Base-by-base conservation (phyloP, 2,888 invertebrate genomes). In the Hirtodrosophila confusa region DNA sequence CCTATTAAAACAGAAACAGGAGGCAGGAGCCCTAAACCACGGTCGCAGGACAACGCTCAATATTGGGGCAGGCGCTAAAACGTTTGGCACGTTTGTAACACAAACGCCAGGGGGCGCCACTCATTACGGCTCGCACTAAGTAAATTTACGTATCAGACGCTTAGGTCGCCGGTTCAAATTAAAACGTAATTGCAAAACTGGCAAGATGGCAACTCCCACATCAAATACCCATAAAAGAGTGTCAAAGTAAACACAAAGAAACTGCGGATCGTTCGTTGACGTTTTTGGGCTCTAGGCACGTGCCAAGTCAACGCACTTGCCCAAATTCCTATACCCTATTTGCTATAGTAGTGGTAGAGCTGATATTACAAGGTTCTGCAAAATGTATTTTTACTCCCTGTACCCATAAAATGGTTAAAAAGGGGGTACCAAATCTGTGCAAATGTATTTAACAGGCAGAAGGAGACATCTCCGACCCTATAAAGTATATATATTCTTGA, bases 11-110 rank as follows among this genome's bases (percentile, higher is more conserved):
- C 61, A 51, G 29, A 67, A 44, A 24, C 43, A 48, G 43, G 36
- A 27, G 36, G 23, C 12, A n/a, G 33, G 62, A 40, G 41, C 47
- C 45, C 33, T 24, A 51, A 60, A 74, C 49, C 54, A 39, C 41
- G 12, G 65, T 23, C 51, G 39, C 43, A 43, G 69, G 54, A 55
- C 44, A 57, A 33, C 47, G 36, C 56, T 62, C 50, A 71, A 72
- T 82, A 75, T 86, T 75, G 69, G 67, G 62, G 69, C 45, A 66
- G 72, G 67, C 86, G 65, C 61, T 51, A 69, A 78, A 78, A 61
- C 43, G 67, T 54, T 63, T 66, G 66, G 48, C 71, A 71, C 80
- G 60, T 86, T 80, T 61, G 45, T 37, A 24, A 33, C 53, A 23
- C 47, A 53, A 62, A 39, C 56, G 60, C 60, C 36, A 58, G 31